Conservation (phyloP, 2,797 vertebrate genomes). For the Gallinago nigripennis region DNA sequence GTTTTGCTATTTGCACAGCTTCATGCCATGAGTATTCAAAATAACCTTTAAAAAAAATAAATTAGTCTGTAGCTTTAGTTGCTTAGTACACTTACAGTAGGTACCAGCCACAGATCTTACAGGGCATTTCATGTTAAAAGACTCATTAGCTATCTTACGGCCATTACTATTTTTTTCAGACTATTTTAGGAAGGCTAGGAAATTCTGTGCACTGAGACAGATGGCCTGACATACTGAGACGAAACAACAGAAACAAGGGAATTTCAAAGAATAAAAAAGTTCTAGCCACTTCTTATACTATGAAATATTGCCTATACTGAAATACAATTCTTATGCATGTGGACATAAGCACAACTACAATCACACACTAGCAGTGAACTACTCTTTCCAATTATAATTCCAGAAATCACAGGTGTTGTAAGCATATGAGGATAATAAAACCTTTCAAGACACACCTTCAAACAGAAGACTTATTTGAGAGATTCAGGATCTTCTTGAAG, state of each 20-base stretch:
- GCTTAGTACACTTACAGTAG: not conserved
- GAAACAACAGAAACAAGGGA: slow-evolving; percentile 18
- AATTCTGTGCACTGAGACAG: slow-evolving; percentile 26
- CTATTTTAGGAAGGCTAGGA: slow-evolving; percentile 37
- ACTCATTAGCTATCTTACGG: slow-evolving; percentile 14
- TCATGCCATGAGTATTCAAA: not conserved
- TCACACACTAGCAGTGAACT: not conserved
- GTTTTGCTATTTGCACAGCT: not conserved
- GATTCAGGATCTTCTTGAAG: not conserved
- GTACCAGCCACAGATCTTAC: not conserved
- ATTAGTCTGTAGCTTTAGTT: not conserved
- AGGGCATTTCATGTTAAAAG: slow-evolving; percentile 28
- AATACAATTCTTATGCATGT: not conserved
- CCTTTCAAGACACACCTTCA: not conserved
- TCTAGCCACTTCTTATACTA: not conserved
- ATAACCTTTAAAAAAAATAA: not conserved
- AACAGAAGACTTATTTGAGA: not conserved
- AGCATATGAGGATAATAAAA: not conserved
- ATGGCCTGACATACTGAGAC: slow-evolving; percentile 41
- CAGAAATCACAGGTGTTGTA: not conserved
- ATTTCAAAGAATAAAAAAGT: slow-evolving; percentile 23
- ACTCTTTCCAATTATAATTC: not conserved
- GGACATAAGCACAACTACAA: not conserved
- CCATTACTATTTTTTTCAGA: slow-evolving; percentile 13
- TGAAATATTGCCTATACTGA: not conserved